A percentile compares a stretch with the other conserved stretches of the same genome.
Evolutionary conservation across 1,140 invertebrate species (phyloP).

Genomic region (Brachionus paranguensis): DNA sequence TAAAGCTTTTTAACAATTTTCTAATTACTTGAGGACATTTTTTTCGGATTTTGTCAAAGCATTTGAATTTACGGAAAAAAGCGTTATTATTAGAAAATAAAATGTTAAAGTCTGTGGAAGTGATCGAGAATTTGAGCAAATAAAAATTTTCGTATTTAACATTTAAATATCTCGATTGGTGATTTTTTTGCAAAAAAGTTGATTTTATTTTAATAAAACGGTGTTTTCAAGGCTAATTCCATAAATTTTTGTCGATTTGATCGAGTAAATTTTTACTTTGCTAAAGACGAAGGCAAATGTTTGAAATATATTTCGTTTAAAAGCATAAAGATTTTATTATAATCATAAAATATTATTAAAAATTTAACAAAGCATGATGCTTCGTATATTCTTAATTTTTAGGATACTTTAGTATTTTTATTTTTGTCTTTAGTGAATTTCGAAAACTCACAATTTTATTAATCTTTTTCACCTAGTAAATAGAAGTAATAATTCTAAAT

Average conservation of each 20-base stretch:
- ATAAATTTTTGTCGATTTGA: neutral
- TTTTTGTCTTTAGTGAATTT: neutral
- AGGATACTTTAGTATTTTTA: neutral
- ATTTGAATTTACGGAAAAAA: neutral
- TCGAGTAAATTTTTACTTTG: neutral
- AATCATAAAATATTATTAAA: constrained; percentile 4
- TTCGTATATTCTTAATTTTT: neutral
- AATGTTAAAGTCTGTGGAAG: neutral
- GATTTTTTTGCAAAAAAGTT: neutral
- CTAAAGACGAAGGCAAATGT: neutral
- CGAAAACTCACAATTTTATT: neutral
- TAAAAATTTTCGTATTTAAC: neutral
- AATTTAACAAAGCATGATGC: neutral
- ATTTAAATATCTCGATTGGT: neutral
- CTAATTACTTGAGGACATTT: constrained; percentile 16
- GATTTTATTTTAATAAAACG: neutral
- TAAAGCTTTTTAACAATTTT: neutral
- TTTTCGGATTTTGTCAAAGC: constrained; percentile 12
- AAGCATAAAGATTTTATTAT: constrained; percentile 2
- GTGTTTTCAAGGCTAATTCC: neutral
- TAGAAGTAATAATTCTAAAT: neutral
- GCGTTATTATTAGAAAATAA: neutral
- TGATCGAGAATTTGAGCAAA: neutral
- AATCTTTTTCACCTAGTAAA: neutral
- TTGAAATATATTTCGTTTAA: neutral